Base-by-base conservation (phyloP, 1,140 invertebrate species). In the Ceratitis capitata region DNA sequence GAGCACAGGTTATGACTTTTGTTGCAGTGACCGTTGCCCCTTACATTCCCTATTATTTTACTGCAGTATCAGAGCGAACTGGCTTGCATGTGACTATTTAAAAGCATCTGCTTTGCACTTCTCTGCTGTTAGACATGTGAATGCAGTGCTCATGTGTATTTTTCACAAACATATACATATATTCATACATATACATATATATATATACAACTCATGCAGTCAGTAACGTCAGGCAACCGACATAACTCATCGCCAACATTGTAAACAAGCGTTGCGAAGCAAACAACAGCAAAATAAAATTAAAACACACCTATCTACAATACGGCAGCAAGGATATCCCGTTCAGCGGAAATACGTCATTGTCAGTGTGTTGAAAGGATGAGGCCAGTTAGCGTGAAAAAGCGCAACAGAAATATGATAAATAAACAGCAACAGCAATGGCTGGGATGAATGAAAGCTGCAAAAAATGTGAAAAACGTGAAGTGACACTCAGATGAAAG, bases 241-340 rank as follows among this genome's bases (percentile, higher is more conserved):
- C 58, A 61, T 61, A 61, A 61, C 58, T 61, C 58, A 61, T 61
- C 58, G 58, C 23, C 58, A 61, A 61, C 58, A 61, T 61, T 61
- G 58, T 61, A 61, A 61, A 61, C 58, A 61, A 12, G 58, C 58
- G 12, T 23, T 61, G 58, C 58, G 58, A 61, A 61, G 29, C 58
- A 61, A 61, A 29, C 58, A 61, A 61, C 58, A 61, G 58, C 58
- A 61, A 61, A 61, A 61, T 61, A 61, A 61, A 61, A 61, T 61
- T 9, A 7, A 47, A 47, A 47, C n/a, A 14, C 45, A 1, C 7
- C 7, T 7, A 14, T 9, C 7, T 14, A 61, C 58, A 61, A 61
- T 29, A 26, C 58, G 26, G 56, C 56, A 58, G 23, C 56, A 5
- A 14, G 58, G 26, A 61, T 61, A 61, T 61, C 58, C 4, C 58